A percentile compares a stretch with the other conserved stretches of the same genome.
Evolutionary conservation across 2,113 vertebrate genomes (phyloP).

Genomic region (Macquaria australasica): DNA sequence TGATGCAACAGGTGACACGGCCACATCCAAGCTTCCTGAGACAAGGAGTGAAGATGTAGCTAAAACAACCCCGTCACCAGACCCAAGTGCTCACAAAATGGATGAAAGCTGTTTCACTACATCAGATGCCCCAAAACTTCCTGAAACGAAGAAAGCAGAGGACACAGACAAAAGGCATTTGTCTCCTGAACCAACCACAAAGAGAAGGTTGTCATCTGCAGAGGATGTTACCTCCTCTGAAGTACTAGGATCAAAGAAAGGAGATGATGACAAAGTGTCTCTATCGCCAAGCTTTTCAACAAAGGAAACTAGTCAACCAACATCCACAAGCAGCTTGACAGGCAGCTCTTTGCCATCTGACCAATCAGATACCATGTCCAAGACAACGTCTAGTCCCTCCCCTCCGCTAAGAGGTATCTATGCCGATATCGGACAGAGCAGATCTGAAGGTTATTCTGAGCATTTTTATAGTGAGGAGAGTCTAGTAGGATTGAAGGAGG

Average conservation of each 20-base stretch:
- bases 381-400: conserved; percentile 32
- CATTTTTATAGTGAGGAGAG: conserved; percentile 42
- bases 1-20: neutral
- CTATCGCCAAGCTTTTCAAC: conserved; percentile 25
- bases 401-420: conserved; percentile 56
- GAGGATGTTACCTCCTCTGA: conserved; percentile 37
- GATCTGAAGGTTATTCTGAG: conserved; percentile 52
- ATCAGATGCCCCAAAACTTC: conserved; percentile 19
- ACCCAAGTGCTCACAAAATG: conserved; percentile 18
- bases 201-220: conserved; percentile 41
- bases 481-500: conserved; percentile 42
- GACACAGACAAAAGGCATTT: conserved; percentile 32
- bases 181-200: conserved; percentile 37
- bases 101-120: conserved; percentile 12
- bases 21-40: conserved; percentile 35
- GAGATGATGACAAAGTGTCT: conserved; percentile 38
- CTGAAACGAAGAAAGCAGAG: conserved; percentile 38
- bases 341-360: conserved; percentile 44
- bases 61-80: conserved; percentile 9
- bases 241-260: conserved; percentile 19
- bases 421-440: conserved; percentile 66
- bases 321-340: conserved; percentile 38
- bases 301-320: conserved; percentile 33
- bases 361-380: conserved; percentile 29
- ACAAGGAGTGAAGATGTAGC: conserved; percentile 45